Conservation (phyloP, 2,888 invertebrate species). For the Diarsia rubi region DNA sequence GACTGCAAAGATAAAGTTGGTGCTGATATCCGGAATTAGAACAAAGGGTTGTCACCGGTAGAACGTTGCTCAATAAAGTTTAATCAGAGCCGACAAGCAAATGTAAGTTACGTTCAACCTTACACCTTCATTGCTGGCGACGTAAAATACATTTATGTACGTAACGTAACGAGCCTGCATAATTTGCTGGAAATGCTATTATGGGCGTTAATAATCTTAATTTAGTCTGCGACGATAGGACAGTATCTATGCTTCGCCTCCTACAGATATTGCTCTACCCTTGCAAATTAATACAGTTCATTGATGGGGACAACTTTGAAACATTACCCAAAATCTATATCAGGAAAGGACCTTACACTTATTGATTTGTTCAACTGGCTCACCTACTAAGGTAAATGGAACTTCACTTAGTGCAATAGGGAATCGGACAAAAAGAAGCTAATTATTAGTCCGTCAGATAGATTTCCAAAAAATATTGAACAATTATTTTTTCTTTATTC, state of each 20-base stretch:
- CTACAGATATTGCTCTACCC: background rate
- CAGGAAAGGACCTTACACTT: background rate
- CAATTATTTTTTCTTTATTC: no score
- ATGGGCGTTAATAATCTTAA: slow-evolving; percentile 35
- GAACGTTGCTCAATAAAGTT: slow-evolving; percentile 83
- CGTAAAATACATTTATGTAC: slow-evolving; percentile 54
- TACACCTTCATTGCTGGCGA: slow-evolving; percentile 59
- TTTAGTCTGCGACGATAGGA: slow-evolving; percentile 1
- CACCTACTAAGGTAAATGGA: background rate
- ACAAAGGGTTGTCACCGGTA: slow-evolving; percentile 84
- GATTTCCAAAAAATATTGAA: no score
- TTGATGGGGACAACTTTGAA: background rate
- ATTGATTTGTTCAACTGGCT: background rate
- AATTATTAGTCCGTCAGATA: no score
- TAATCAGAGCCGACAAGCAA: slow-evolving; percentile 80
- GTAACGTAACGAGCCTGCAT: slow-evolving; percentile 53
- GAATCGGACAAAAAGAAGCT: no score
- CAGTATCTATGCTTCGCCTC: no score
- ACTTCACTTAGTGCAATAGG: background rate
- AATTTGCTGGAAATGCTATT: slow-evolving; percentile 45
- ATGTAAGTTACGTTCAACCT: slow-evolving; percentile 71
- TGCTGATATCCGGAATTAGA: slow-evolving; percentile 78
- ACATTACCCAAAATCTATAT: background rate
- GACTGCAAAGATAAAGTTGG: slow-evolving; percentile 62
- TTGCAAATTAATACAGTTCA: background rate